Percentiles rank a stretch among this genome's conserved stretches.
These are phyloP conservation scores for Cladopsammia gracilis DNA, from an alignment of 64 coral and sea anemone species.

Conservation along the genomic window DNA sequence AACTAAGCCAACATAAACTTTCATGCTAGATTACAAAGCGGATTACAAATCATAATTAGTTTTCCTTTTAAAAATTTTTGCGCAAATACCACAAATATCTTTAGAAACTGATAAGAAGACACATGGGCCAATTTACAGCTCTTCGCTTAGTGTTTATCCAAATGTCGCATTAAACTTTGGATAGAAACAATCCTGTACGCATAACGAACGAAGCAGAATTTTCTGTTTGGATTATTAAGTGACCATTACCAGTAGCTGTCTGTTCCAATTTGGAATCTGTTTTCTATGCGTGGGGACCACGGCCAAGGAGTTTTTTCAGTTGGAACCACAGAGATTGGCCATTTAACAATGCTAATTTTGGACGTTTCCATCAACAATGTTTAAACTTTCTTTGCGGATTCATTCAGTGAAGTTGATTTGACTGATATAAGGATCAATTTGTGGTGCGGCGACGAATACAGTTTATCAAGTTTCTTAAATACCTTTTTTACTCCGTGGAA, in stretches of 20 bases:
- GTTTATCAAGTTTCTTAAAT: background rate
- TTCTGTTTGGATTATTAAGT: background rate
- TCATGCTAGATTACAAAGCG: background rate
- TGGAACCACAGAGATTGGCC: no score
- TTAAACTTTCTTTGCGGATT: background rate
- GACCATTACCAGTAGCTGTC: background rate
- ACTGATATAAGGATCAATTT: background rate
- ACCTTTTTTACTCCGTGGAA: background rate
- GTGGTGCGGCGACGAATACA: background rate
- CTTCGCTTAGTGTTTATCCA: background rate
- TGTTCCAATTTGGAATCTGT: background rate
- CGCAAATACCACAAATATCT: background rate
- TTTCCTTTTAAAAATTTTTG: background rate
- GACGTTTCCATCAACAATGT: conserved; percentile 23
- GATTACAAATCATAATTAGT: background rate
- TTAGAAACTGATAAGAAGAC: background rate
- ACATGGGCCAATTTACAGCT: background rate
- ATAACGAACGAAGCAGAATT: no score
- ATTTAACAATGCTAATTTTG: background rate
- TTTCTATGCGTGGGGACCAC: background rate
- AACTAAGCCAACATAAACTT: background rate
- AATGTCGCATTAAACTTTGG: background rate
- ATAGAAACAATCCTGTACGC: background rate
- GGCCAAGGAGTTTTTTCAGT: no score
- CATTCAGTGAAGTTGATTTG: background rate